Base-by-base conservation (phyloP, 2,113 vertebrate species). In the Oceanodroma tethys region DNA sequence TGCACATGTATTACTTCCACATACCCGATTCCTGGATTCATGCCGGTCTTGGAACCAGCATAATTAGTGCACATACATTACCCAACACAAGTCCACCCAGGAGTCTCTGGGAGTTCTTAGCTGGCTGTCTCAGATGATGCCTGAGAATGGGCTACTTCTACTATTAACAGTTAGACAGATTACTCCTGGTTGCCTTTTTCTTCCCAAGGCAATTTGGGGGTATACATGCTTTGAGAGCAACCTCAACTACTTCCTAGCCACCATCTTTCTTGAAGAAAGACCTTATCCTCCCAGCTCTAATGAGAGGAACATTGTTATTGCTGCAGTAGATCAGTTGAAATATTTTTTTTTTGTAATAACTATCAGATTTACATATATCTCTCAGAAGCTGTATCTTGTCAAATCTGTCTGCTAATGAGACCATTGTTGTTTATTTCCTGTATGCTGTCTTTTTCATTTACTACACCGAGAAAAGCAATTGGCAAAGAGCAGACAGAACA, bases 401-500 rank as follows among this genome's bases (percentile, higher is more conserved):
- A 96, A 82, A 93, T 82, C 74, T 66, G 9, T 22, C 90, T 90
- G 71, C 50, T 78, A 93, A 91, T 9, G 17, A 86, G 66, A 27
- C n/a, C 38, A 42, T 53, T 80, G 23, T 43, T 83, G 26, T 67
- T 91, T 93, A 76, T 92, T 86, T 90, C 67, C 71, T n/a, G 25
- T 84, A 29, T 62, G 34, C 27, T 90, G 34, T 21, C 47, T 66
- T 72, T 89, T 95, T 88, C 38, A 53, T 70, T 65, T 34, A 62
- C 53, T 65, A n/a, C 48, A 38, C 8, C 0, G 0, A 85, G 43
- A 81, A 95, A 89, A 88, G 36, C 50, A 66, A 58, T 40, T 85
- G 29, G 47, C 50, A 83, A 94, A 93, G 45, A 68, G 62, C 48
- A 87, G 84, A 85, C 5, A 6, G 25, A 79, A 75, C 40, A 85